These are phyloP conservation scores for Nestor notabilis DNA, from an alignment of 2,113 vertebrate genomes.

Conservation along the genomic window DNA sequence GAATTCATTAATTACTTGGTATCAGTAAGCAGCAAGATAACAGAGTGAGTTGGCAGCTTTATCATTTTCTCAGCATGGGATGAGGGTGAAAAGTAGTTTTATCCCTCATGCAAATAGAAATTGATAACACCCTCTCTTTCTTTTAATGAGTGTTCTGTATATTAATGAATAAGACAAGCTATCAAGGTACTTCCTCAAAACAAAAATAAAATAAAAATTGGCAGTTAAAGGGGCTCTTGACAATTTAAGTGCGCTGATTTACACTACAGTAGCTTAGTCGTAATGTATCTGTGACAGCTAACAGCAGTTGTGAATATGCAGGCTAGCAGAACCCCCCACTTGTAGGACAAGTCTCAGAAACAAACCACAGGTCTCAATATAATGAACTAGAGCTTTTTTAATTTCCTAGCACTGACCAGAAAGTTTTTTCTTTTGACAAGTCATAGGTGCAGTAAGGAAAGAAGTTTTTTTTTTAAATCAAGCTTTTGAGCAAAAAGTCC, in stretches of 20 bases:
- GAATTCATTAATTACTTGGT: constrained; percentile 45
- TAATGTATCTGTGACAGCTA: not conserved
- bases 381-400: not conserved
- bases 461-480: not conserved
- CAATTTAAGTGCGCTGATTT: not conserved
- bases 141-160: not conserved
- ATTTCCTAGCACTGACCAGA: not conserved
- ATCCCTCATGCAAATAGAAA: not conserved
- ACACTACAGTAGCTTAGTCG: not conserved
- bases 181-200: not conserved
- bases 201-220: not conserved
- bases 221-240: not conserved
- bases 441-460: not conserved
- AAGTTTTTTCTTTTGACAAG: not conserved
- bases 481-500: not conserved
- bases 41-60: not conserved
- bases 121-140: not conserved
- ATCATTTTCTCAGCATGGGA: constrained; percentile 7
- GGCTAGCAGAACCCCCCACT: not conserved
- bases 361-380: not conserved
- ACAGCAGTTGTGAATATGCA: not conserved
- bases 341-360: not conserved
- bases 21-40: constrained; percentile 33
- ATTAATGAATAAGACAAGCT: not conserved
- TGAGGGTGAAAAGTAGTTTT: not conserved